Conservation (phyloP, 2,797 vertebrate species). For the Graptemys geographica region DNA sequence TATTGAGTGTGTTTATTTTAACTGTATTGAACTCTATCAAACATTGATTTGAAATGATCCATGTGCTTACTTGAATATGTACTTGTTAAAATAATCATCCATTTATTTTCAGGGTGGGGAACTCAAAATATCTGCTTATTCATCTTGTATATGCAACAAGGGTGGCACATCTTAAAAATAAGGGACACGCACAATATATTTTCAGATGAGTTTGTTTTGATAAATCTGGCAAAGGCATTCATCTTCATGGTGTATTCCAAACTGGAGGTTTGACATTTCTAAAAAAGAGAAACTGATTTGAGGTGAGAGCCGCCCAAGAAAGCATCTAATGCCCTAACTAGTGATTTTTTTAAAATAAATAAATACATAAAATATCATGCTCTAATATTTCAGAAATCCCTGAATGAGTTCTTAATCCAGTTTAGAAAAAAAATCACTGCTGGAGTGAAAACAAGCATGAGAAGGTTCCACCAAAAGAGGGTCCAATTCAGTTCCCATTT, state of each 20-base stretch:
- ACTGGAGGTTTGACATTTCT: background rate
- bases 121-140: background rate
- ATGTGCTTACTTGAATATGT: background rate
- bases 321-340: background rate
- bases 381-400: background rate
- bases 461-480: background rate
- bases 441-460: background rate
- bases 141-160: background rate
- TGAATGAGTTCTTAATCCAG: background rate
- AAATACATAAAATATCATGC: background rate
- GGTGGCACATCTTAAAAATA: background rate
- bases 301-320: background rate
- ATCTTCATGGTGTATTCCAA: background rate
- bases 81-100: background rate
- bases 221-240: background rate
- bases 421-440: background rate
- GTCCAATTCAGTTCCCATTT: background rate
- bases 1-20: background rate
- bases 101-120: background rate
- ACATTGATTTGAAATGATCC: background rate
- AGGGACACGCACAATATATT: background rate
- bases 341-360: background rate
- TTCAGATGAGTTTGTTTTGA: background rate
- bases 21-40: background rate
- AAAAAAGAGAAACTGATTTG: background rate